Percentiles rank a stretch among this genome's conserved stretches.
phyloP scores from a whole-genome alignment of 2,888 invertebrate genomes.

The Brachylomia viminalis region DNA sequence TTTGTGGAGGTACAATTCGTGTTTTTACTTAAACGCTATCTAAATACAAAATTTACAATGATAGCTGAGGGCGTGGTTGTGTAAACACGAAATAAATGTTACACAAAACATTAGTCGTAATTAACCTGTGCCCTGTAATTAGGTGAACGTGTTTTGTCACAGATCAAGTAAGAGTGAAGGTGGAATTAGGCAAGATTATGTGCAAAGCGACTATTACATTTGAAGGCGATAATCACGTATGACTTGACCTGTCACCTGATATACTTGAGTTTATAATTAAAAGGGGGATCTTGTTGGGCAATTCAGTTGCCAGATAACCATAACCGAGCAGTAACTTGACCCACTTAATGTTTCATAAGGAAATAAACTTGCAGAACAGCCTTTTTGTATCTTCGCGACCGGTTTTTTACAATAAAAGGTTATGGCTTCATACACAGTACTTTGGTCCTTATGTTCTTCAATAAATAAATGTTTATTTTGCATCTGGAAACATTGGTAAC shows the following conservation, averaged over 20 bases:
- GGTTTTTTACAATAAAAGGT: slow-evolving; percentile 45
- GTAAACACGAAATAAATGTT: slow-evolving; percentile 46
- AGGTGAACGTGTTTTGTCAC: slow-evolving; percentile 64
- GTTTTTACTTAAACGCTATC: not conserved
- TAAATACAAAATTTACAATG: slow-evolving; percentile 26
- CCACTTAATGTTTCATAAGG: slow-evolving; percentile 55
- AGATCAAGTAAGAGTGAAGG: slow-evolving; percentile 67
- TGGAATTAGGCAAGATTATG: slow-evolving; percentile 59
- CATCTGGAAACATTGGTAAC: slow-evolving; percentile 1
- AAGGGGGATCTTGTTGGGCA: slow-evolving; percentile 50
- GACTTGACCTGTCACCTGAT: slow-evolving; percentile 62
- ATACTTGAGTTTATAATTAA: slow-evolving; percentile 28
- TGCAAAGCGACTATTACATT: slow-evolving; percentile 38
- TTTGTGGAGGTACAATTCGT: not conserved
- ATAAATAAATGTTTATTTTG: slow-evolving; percentile 26
- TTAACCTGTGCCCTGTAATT: slow-evolving; percentile 59
- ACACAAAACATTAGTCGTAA: slow-evolving; percentile 54
- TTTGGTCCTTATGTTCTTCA: slow-evolving; percentile 16
- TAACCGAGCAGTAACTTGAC: slow-evolving; percentile 58
- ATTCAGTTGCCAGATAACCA: slow-evolving; percentile 41
- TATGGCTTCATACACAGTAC: slow-evolving; percentile 37
- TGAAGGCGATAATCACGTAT: slow-evolving; percentile 51
- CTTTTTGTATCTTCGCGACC: slow-evolving; percentile 50
- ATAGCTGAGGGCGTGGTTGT: slow-evolving; percentile 41
- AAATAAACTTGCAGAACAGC: slow-evolving; percentile 50